These are phyloP conservation scores for Drosophila arawakana DNA, from an alignment of 1,140 invertebrate genomes.

Conservation along the genomic window DNA sequence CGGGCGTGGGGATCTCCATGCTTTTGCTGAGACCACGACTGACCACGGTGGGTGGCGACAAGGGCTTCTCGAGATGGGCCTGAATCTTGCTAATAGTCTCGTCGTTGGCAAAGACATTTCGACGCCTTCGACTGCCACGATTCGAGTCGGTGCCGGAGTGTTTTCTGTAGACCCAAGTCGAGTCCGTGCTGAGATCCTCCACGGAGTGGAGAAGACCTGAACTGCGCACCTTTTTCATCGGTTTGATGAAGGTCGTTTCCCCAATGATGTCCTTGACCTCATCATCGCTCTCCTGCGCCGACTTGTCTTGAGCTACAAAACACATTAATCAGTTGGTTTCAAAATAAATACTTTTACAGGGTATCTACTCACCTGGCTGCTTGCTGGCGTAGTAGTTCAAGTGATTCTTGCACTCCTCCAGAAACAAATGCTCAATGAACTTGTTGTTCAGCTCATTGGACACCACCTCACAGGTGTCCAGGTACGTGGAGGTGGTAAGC, in stretches of 20 bases:
- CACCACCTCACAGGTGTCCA: constrained; percentile 73
- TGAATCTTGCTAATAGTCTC: constrained; percentile 83
- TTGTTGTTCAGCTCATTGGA: constrained; percentile 68
- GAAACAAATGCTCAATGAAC: constrained; percentile 81
- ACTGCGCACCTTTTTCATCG: constrained; percentile 87
- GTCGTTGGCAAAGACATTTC: constrained; percentile 77
- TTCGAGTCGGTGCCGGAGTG: constrained; percentile 82
- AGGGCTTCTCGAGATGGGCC: constrained; percentile 72
- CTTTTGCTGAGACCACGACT: constrained; percentile 83
- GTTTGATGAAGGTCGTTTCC: constrained; percentile 86
- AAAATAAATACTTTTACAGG: not conserved
- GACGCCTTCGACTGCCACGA: constrained; percentile 78
- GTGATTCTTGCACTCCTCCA: constrained; percentile 82
- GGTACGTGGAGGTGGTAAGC: constrained; percentile 79
- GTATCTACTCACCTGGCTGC: constrained; percentile 55
- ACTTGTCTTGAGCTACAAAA: constrained; percentile 63
- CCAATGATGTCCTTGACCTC: constrained; percentile 87
- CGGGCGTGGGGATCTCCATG: constrained; percentile 84
- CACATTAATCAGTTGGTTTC: not conserved
- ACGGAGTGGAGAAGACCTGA: constrained; percentile 90
- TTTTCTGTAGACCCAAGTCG: constrained; percentile 90
- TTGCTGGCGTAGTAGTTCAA: constrained; percentile 77
- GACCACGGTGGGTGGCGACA: constrained; percentile 70
- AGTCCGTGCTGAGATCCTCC: constrained; percentile 90
- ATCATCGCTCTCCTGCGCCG: constrained; percentile 85